These are phyloP conservation scores for Rhinoderma darwinii DNA, from an alignment of 2,113 vertebrate genomes.

Conservation along the genomic window DNA sequence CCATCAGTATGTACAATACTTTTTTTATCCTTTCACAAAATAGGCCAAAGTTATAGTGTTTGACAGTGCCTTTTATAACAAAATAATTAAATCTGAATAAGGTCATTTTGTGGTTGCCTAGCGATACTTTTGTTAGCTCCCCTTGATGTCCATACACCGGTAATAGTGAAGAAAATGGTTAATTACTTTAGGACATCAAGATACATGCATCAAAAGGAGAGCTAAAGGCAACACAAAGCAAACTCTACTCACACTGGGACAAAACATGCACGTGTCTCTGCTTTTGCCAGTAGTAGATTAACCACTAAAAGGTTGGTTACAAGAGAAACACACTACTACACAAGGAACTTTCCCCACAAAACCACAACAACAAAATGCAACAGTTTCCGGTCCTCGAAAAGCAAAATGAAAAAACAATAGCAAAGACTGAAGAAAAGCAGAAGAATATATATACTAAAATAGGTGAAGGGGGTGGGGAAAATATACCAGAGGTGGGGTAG, in stretches of 20 bases:
- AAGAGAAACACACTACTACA: conserved; percentile 65
- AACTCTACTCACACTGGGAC: conserved; percentile 67
- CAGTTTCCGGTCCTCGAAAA: conserved; percentile 64
- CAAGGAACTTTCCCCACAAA: conserved; percentile 65
- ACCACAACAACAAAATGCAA: conserved; percentile 60
- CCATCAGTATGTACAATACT: neutral
- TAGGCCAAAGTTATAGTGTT: neutral
- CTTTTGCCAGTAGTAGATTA: conserved; percentile 64
- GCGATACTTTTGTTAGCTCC: conserved; percentile 72
- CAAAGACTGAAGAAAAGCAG: conserved; percentile 60
- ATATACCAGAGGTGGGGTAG: conserved; percentile 96
- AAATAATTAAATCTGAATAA: conserved; percentile 72
- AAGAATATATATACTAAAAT: conserved; percentile 72
- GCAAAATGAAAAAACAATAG: conserved; percentile 67
- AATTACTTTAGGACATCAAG: conserved; percentile 17
- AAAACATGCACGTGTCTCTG: conserved; percentile 74
- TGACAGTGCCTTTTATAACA: neutral
- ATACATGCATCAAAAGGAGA: conserved; percentile 69
- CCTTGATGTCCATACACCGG: conserved; percentile 61
- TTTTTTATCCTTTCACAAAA: neutral
- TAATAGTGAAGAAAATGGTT: conserved; percentile 33
- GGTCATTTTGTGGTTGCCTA: conserved; percentile 69
- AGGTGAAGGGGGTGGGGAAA: conserved; percentile 74
- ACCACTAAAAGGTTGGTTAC: conserved; percentile 63
- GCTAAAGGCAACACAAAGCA: conserved; percentile 71